phyloP scores from a whole-genome alignment of 2,113 vertebrate species.

The Pteruthius melanotis region DNA sequence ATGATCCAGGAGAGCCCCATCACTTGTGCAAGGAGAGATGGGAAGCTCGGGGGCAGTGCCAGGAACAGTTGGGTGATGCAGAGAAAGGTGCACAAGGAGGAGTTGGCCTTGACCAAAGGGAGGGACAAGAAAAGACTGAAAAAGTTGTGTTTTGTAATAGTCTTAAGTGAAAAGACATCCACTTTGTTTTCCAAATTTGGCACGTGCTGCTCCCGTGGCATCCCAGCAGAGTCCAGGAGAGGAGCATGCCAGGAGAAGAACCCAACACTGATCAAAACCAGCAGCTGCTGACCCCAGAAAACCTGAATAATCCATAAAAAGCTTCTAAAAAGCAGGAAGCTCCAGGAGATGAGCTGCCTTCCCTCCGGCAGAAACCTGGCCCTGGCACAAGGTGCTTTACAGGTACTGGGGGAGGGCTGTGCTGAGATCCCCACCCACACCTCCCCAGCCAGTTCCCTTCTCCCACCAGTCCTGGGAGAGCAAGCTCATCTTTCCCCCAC shows the following conservation, averaged over 20 bases:
- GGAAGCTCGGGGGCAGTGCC: neutral
- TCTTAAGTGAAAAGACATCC: fast-evolving
- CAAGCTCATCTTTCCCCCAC: neutral
- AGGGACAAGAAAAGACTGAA: neutral
- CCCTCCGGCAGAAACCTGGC: fast-evolving
- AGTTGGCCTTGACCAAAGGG: fast-evolving
- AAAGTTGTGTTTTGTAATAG: neutral
- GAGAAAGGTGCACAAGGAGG: neutral
- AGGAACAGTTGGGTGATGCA: neutral
- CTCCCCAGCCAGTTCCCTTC: neutral
- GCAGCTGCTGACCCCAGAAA: neutral
- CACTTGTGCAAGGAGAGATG: neutral
- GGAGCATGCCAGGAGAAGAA: neutral
- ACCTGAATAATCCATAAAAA: neutral
- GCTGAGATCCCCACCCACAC: neutral
- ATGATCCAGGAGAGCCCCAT: neutral
- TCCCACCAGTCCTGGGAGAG: neutral
- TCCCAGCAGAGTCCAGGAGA: neutral
- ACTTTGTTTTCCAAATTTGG: neutral
- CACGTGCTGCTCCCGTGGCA: fast-evolving
- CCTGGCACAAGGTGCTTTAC: neutral
- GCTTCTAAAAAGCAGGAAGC: neutral
- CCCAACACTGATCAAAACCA: neutral
- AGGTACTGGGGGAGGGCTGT: neutral
- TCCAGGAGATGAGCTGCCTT: neutral